Evolutionary conservation across 2,113 vertebrate genomes (phyloP).

Genomic region (Bungarus multicinctus): DNA sequence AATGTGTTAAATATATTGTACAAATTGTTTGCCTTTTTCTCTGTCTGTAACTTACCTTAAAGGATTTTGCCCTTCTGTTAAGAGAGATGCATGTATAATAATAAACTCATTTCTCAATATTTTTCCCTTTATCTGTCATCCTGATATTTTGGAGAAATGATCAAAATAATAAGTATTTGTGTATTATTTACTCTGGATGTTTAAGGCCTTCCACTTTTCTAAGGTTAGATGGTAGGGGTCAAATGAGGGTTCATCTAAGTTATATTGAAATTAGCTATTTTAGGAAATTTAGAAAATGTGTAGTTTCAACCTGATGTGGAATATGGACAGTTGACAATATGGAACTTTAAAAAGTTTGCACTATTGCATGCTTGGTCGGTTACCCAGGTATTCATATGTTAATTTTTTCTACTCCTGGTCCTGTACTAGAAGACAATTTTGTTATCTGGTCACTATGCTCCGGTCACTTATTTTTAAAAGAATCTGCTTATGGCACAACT

Average conservation of each 20-base stretch:
- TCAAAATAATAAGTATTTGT: slow-evolving; percentile 89
- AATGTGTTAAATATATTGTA: slow-evolving; percentile 96
- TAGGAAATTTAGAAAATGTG: slow-evolving; percentile 89
- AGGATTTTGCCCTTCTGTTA: slow-evolving; percentile 96
- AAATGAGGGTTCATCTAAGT: slow-evolving; percentile 87
- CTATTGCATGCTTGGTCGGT: slow-evolving; percentile 98
- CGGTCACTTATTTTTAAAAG: slow-evolving; percentile 78
- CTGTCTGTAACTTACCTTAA: slow-evolving; percentile 99
- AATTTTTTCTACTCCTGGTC: slow-evolving; percentile 92
- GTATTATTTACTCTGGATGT: slow-evolving; percentile 89
- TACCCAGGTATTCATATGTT: slow-evolving; percentile 98
- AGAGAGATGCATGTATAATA: slow-evolving; percentile 99
- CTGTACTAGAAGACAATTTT: slow-evolving; percentile 75
- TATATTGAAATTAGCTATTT: slow-evolving; percentile 85
- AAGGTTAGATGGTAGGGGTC: slow-evolving; percentile 82
- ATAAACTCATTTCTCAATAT: slow-evolving; percentile 93
- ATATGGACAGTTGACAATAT: slow-evolving; percentile 87
- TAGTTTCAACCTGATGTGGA: slow-evolving; percentile 93
- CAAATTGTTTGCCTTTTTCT: slow-evolving; percentile 98
- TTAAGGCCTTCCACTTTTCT: slow-evolving; percentile 86
- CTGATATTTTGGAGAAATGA: slow-evolving; percentile 83
- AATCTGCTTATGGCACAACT: slow-evolving; percentile 90
- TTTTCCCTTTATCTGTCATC: slow-evolving; percentile 93
- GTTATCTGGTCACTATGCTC: slow-evolving; percentile 94
- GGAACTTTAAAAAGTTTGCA: slow-evolving; percentile 93